These are phyloP conservation scores for Agrotis clavis DNA, from an alignment of 2,888 invertebrate genomes.

Conservation along the genomic window DNA sequence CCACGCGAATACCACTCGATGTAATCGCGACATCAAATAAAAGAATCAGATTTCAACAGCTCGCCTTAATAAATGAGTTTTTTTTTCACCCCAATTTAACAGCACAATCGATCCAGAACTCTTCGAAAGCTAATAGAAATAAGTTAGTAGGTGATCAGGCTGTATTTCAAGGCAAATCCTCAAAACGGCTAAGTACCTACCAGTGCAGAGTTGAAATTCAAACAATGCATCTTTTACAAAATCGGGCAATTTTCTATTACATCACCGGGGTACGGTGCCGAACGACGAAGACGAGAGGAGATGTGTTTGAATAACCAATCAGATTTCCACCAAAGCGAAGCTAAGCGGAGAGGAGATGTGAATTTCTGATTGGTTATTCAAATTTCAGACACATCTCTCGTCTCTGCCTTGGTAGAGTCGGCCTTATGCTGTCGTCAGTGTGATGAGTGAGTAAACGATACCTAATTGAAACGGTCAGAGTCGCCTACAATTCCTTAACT, in stretches of 20 bases:
- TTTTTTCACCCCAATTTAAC: too few species aligned
- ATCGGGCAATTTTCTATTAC: neutral
- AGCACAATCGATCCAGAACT: neutral
- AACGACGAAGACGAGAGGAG: too few species aligned
- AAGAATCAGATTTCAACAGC: neutral
- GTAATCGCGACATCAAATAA: neutral
- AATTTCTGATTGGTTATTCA: too few species aligned
- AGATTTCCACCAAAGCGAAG: too few species aligned
- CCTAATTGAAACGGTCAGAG: constrained; percentile 10
- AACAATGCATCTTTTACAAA: neutral
- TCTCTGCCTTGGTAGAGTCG: too few species aligned
- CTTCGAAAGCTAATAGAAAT: neutral
- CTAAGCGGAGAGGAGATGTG: too few species aligned
- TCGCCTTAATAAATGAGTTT: neutral
- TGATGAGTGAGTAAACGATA: neutral
- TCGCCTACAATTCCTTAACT: neutral
- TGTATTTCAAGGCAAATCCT: neutral
- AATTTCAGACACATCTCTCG: too few species aligned
- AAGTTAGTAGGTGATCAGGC: too few species aligned
- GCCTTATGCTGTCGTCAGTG: neutral
- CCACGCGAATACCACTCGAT: neutral
- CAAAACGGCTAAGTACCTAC: neutral
- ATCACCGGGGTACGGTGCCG: too few species aligned
- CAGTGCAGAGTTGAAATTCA: neutral
- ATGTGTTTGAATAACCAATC: too few species aligned